Conservation (phyloP, 2,113 vertebrate genomes). For the Cranoglanis bouderius region DNA sequence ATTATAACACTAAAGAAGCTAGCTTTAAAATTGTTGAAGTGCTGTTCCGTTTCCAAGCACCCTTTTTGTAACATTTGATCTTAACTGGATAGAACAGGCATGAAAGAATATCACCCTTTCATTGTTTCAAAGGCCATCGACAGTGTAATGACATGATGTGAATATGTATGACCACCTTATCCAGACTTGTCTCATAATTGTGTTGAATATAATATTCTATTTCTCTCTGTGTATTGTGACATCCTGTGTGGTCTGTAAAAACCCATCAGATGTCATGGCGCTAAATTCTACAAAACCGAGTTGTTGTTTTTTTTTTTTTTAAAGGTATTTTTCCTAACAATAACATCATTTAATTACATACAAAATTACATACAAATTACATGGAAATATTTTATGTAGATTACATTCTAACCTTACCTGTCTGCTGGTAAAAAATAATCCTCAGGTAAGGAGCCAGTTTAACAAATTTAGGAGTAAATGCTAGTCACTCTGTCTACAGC, state of each 20-base stretch:
- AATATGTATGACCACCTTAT: constrained; percentile 72
- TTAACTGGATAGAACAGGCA: constrained; percentile 60
- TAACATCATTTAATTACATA: too few relatives aligned
- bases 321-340: too few relatives aligned
- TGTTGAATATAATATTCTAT: constrained; percentile 54
- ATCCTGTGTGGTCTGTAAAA: not conserved
- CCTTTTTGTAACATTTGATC: constrained; percentile 65
- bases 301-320: too few relatives aligned
- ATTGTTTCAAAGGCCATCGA: constrained; percentile 65
- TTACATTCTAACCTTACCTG: not conserved
- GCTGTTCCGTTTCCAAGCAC: not conserved
- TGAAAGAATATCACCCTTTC: constrained; percentile 58
- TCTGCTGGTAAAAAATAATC: too few relatives aligned
- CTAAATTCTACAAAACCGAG: not conserved
- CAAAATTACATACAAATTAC: too few relatives aligned
- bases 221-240: constrained; percentile 9
- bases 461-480: not conserved
- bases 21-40: not conserved
- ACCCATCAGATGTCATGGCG: not conserved
- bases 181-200: constrained; percentile 63
- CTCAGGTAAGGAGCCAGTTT: not conserved
- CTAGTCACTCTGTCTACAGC: not conserved
- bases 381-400: not conserved
- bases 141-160: constrained; percentile 50
- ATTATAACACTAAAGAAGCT: not conserved